phyloP scores from a whole-genome alignment of 2,797 vertebrate species.

The Lagocephalus sceleratus region DNA sequence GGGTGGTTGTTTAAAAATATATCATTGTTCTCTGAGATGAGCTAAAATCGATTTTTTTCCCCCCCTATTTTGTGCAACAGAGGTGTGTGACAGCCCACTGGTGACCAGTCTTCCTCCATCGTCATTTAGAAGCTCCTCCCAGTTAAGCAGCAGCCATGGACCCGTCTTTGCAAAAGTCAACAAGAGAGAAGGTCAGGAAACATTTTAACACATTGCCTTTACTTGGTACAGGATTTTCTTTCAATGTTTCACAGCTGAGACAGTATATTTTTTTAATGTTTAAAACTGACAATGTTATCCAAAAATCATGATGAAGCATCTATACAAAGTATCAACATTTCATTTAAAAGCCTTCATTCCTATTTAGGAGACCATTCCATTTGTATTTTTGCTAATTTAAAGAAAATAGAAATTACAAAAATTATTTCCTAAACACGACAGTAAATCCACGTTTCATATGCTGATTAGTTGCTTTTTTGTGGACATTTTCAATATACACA shows the following conservation, averaged over 20 bases:
- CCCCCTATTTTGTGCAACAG: slow-evolving; percentile 45
- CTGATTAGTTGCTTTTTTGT: background rate
- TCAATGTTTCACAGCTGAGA: background rate
- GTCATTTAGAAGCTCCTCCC: slow-evolving; percentile 76
- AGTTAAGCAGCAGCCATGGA: slow-evolving; percentile 68
- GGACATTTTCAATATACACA: background rate
- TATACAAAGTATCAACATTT: background rate
- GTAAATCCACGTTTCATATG: background rate
- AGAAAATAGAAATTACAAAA: background rate
- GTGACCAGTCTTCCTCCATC: slow-evolving; percentile 59
- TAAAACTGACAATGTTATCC: background rate
- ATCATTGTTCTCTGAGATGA: no score
- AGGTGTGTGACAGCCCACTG: slow-evolving; percentile 72
- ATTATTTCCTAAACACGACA: background rate
- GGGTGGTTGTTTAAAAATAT: no score
- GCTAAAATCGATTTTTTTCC: slow-evolving; percentile 21
- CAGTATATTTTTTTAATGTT: background rate
- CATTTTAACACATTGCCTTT: slow-evolving; percentile 2
- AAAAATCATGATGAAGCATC: background rate
- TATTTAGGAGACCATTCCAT: background rate
- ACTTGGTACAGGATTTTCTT: slow-evolving; percentile 7
- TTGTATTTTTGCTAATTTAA: no score
- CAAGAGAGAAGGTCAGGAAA: slow-evolving; percentile 73
- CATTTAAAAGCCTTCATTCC: background rate
- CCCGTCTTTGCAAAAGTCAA: slow-evolving; percentile 76